A percentile compares a stretch with the other conserved stretches of the same genome.
Evolutionary conservation across 1,140 invertebrate species (phyloP).

Genomic region (Heliothis subflexa): DNA sequence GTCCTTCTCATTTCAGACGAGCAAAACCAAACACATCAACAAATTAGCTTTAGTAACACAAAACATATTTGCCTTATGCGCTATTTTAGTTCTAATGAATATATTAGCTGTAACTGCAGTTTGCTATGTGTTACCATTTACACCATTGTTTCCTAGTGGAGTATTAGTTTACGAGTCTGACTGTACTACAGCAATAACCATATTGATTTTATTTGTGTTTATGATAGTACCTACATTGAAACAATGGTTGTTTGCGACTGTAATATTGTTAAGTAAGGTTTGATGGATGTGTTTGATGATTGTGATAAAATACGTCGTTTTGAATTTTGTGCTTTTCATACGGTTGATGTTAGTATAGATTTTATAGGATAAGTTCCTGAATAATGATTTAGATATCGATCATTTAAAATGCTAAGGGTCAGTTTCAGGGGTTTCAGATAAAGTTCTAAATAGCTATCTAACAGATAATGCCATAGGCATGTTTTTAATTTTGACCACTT

Average conservation of each 20-base stretch:
- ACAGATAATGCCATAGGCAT: no score
- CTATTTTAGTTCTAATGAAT: neutral
- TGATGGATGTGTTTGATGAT: neutral
- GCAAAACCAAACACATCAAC: neutral
- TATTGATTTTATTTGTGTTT: constrained; percentile 17
- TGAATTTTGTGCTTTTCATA: neutral
- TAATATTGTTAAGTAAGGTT: neutral
- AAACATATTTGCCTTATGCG: neutral
- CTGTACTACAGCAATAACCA: neutral
- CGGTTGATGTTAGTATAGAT: no score
- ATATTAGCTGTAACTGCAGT: constrained; percentile 9
- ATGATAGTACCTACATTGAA: neutral
- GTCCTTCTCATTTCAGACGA: no score
- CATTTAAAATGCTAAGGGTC: no score
- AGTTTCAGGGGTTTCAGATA: no score
- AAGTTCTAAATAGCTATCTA: no score
- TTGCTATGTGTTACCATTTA: neutral
- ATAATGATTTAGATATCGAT: no score
- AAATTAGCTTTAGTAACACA: neutral
- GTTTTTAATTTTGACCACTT: no score
- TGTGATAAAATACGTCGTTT: neutral
- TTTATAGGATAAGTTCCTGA: no score
- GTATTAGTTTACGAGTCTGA: neutral
- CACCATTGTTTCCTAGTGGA: neutral
- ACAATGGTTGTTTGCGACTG: neutral